These are phyloP conservation scores for Ailuropoda melanoleuca DNA, from an alignment of 2,113 vertebrate genomes.

Conservation along the genomic window DNA sequence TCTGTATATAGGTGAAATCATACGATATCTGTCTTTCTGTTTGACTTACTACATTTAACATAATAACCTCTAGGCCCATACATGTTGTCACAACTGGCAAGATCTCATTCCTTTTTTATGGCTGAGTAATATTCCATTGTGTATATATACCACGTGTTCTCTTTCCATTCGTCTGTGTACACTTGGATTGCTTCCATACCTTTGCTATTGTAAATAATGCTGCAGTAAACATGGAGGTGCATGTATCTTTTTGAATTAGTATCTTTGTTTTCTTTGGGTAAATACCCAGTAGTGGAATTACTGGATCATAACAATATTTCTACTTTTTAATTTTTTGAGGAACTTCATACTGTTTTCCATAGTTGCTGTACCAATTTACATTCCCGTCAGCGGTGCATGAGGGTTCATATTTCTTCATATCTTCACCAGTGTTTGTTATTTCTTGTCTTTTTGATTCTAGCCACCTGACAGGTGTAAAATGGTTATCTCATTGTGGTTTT, in stretches of 20 bases:
- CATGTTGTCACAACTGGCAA: neutral
- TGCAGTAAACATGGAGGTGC: neutral
- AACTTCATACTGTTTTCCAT: neutral
- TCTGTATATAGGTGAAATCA: too few species aligned
- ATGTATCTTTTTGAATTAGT: neutral
- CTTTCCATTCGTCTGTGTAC: neutral
- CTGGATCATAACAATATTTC: neutral
- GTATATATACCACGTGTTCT: neutral
- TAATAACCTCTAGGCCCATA: neutral
- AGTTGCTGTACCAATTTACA: neutral
- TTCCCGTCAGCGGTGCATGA: neutral
- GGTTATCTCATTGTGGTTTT: neutral
- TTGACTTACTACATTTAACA: neutral
- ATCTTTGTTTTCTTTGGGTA: neutral
- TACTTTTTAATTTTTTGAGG: neutral
- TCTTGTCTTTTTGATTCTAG: neutral
- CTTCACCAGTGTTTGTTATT: neutral
- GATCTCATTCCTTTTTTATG: neutral
- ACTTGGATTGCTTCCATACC: neutral
- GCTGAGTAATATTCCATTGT: neutral
- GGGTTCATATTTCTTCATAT: neutral
- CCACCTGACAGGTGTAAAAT: neutral
- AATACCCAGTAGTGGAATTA: neutral
- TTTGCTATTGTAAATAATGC: neutral
- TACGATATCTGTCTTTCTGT: neutral